Conservation (phyloP, 2,113 vertebrate species). For the Mustela nigripes region DNA sequence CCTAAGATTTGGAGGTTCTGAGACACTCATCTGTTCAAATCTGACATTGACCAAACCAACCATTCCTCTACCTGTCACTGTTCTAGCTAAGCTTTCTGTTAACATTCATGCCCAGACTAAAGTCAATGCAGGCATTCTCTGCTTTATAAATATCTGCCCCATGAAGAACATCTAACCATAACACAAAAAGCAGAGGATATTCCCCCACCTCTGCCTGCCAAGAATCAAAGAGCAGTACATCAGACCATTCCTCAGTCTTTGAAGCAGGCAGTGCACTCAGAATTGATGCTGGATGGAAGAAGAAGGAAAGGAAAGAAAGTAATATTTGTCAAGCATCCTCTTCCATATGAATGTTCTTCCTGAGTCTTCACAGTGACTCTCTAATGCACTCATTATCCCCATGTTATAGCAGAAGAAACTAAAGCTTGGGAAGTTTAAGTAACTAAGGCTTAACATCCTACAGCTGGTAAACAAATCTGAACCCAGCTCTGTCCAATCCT, state of each 20-base stretch:
- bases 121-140: neutral
- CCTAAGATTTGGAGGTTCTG: neutral
- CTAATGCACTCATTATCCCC: neutral
- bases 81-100: conserved; percentile 9
- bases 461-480: neutral
- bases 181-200: neutral
- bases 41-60: neutral
- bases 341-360: neutral
- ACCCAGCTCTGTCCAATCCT: neutral
- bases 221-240: neutral
- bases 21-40: neutral
- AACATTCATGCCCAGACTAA: neutral
- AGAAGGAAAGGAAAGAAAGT: neutral
- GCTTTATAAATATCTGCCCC: neutral
- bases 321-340: neutral
- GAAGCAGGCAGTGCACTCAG: neutral
- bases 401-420: neutral
- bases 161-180: neutral
- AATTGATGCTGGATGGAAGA: neutral
- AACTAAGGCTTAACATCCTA: neutral
- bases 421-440: neutral
- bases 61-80: neutral
- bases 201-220: neutral
- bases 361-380: neutral
- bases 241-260: neutral